Evolutionary conservation across 2,888 invertebrate species (phyloP).

Genomic region (Euplexia lucipara): DNA sequence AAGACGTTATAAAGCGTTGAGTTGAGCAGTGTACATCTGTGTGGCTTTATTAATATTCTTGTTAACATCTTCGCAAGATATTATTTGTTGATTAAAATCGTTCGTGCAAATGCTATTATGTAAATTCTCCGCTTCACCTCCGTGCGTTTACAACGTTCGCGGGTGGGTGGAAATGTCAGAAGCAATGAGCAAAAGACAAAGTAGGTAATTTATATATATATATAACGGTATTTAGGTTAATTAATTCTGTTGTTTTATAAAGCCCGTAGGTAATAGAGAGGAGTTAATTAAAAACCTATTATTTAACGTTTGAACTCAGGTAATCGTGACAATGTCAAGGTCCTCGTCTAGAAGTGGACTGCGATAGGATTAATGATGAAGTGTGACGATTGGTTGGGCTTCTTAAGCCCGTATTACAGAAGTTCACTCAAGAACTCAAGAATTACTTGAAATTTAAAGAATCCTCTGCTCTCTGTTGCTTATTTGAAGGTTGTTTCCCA

Average conservation of each 20-base stretch:
- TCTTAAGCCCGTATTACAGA: not conserved
- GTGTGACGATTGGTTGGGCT: not conserved
- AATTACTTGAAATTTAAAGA: too few relatives aligned
- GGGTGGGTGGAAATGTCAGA: constrained; percentile 40
- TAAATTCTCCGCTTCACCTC: constrained; percentile 19
- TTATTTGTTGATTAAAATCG: constrained; percentile 18
- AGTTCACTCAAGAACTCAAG: too few relatives aligned
- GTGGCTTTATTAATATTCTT: constrained; percentile 5
- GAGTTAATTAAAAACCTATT: constrained; percentile 27
- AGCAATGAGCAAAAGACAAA: constrained; percentile 11
- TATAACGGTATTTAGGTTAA: constrained; percentile 19
- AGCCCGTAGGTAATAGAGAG: constrained; percentile 5
- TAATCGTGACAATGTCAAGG: constrained; percentile 14
- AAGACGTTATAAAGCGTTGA: not conserved
- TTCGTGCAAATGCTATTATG: constrained; percentile 34
- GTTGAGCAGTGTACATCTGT: not conserved
- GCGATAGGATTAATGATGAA: not conserved
- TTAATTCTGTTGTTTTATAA: constrained; percentile 11
- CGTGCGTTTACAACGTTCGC: not conserved
- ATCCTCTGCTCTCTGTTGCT: too few relatives aligned
- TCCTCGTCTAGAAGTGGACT: not conserved
- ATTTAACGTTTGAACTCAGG: not conserved
- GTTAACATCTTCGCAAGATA: constrained; percentile 26
- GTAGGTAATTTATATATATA: constrained; percentile 44
- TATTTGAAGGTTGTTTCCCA: too few relatives aligned